Conservation (phyloP, 2,113 vertebrate genomes). For the Caloenas nicobarica region DNA sequence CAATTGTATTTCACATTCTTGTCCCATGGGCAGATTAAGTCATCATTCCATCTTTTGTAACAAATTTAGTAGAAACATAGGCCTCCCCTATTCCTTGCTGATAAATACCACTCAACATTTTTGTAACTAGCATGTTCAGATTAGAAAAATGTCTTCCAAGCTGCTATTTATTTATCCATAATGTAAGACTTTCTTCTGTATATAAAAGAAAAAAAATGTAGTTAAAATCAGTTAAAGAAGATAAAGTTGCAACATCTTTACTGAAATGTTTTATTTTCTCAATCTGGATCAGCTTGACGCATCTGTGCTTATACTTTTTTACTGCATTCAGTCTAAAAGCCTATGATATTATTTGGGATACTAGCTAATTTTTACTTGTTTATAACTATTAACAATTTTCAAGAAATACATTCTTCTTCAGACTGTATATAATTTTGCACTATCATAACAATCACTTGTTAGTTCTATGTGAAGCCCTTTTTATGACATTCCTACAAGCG, state of each 20-base stretch:
- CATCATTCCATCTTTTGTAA: background rate
- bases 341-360: background rate
- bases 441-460: background rate
- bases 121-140: background rate
- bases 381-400: background rate
- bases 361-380: background rate
- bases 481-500: conserved; percentile 18
- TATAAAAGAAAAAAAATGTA: background rate
- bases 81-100: background rate
- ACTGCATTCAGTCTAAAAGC: background rate
- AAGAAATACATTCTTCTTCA: background rate
- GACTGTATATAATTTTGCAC: background rate
- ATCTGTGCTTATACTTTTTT: background rate
- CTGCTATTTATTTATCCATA: background rate
- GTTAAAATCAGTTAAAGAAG: background rate
- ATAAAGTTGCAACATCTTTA: background rate
- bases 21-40: background rate
- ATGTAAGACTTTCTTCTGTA: background rate
- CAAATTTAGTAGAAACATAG: background rate
- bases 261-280: background rate
- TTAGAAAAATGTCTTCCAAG: background rate
- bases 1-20: background rate
- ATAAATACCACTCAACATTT: background rate
- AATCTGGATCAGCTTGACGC: background rate
- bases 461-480: conserved; percentile 12